Evolutionary conservation across 2,888 invertebrate genomes (phyloP).

Genomic region (Julus scandinavius): DNA sequence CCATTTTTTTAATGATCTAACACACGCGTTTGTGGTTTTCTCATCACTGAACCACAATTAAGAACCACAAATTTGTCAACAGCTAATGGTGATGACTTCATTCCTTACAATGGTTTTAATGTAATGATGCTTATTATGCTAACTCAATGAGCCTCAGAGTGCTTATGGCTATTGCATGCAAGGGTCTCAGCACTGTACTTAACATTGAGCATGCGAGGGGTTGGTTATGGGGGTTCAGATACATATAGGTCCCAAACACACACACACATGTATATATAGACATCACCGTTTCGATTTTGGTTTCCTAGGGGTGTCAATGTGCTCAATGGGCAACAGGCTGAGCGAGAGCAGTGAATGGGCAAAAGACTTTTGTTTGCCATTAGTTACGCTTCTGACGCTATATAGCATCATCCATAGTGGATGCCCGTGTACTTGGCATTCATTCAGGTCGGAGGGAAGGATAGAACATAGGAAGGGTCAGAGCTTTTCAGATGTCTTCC

Average conservation of each 20-base stretch:
- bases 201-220: conserved; percentile 13
- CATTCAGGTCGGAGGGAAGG: conserved; percentile 51
- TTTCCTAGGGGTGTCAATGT: conserved; percentile 45
- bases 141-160: conserved; percentile 1
- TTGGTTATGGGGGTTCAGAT: neutral
- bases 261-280: conserved; percentile 19
- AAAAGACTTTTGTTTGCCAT: conserved; percentile 41
- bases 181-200: neutral
- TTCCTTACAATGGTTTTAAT: conserved; percentile 29
- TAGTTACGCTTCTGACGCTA: conserved; percentile 49
- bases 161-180: neutral
- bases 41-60: conserved; percentile 30
- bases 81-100: conserved; percentile 45
- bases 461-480: conserved; percentile 41
- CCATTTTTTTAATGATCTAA: neutral
- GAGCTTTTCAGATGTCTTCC: conserved; percentile 50
- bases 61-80: conserved; percentile 42
- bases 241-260: neutral
- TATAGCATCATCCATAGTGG: conserved; percentile 35
- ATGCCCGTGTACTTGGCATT: conserved; percentile 41
- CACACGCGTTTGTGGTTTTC: neutral
- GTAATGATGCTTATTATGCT: conserved; percentile 48
- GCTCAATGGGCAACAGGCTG: conserved; percentile 50
- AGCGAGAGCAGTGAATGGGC: conserved; percentile 24
- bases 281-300: conserved; percentile 39